Evolutionary conservation across 2,797 vertebrate species (phyloP), one percentile per base, ranked within the genome.

Genomic region (Spea hammondii): DNA sequence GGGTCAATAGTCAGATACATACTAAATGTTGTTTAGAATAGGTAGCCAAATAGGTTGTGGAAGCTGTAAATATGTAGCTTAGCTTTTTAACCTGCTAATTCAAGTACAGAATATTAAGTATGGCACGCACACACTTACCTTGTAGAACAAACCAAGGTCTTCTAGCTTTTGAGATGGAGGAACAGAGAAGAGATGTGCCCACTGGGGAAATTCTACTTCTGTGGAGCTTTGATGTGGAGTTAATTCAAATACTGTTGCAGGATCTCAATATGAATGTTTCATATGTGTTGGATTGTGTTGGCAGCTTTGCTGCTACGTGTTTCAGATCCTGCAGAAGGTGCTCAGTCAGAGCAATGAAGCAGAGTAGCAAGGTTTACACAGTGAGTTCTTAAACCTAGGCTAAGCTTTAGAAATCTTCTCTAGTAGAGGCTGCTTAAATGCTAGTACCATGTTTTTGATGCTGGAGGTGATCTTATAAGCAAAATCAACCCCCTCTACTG

Each of bases 51-150:
- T 74, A 57, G 48, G 54, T 13, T 67, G 4, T 12, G 4, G 50
- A 11, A 70, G 51, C 60, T 80, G 79, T 76, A 80, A 71, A 80
- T 76, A 12, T 59, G 9, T 62, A 80, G 78, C 79, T 81, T 85
- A 83, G 71, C 45, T 62, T 85, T 81, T 80, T 84, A 84, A 85
- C 70, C 77, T 82, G 79, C 83, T 85, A 78, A 69, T 68, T 59
- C 71, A 77, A 83, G 83, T 70, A 32, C 32, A 32, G 32, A 32
- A 32, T 32, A 32, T 32, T 32, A 32, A 32, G 32, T 32, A 32
- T 32, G n/a, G 46, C 44, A 50, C 9, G 5, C 5, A 17, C 14
- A 51, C n/a, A 10, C 50, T 60, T 70, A 62, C 59, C 51, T 48
- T 60, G n/a, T 62, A 13, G 12, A 77, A 82, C 55, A 77, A 82